Evolutionary conservation across 2,888 invertebrate species (phyloP), one percentile per base, ranked within the genome.

Genomic region (Noctuana brunneofusca): DNA sequence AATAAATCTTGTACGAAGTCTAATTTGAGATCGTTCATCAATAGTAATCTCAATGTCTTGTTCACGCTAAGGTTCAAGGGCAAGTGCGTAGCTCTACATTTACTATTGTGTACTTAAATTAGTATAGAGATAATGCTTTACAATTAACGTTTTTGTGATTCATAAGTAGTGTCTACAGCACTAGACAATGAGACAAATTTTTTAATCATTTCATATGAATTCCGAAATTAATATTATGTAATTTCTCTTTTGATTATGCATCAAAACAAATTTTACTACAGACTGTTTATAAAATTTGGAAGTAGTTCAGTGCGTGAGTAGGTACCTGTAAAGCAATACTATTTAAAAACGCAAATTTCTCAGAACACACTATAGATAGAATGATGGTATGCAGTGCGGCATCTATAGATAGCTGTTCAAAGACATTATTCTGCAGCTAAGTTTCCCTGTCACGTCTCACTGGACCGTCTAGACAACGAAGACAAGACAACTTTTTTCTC

Each of bases 381-480:
- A n/a, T n/a, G n/a, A 63, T 11, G 55, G 55, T 62, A 62, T 62
- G 62, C 55, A 63, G 49, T 38, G 62, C 49, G 41, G 6, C 41
- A 58, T 56, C 49, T 63, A 63, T 63, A 56, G 41, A 43, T 63
- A 56, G 49, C 46, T 55, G 30, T 55, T 50, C 56, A 62, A 63
- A 62, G 49, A 35, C 55, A 60, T 60, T 60, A 60, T 55, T 54
- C 60, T 56, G 62, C 62, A 63, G 55, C 58, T 55, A 74, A 76
- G 75, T 74, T 76, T 79, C 76, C 73, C 75, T 77, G 82, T 81
- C 84, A 82, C 78, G 74, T 87, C 87, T 87, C 85, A 78, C 71
- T 75, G 76, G 73, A 65, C 76, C 80, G 88, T 89, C 89, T 89
- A 89, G 89, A 89, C 88, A 75, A 78, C 73, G 77, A 80, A 74